Base-by-base conservation (phyloP, 2,113 vertebrate genomes). In the Rhinolophus ferrumequinum region DNA sequence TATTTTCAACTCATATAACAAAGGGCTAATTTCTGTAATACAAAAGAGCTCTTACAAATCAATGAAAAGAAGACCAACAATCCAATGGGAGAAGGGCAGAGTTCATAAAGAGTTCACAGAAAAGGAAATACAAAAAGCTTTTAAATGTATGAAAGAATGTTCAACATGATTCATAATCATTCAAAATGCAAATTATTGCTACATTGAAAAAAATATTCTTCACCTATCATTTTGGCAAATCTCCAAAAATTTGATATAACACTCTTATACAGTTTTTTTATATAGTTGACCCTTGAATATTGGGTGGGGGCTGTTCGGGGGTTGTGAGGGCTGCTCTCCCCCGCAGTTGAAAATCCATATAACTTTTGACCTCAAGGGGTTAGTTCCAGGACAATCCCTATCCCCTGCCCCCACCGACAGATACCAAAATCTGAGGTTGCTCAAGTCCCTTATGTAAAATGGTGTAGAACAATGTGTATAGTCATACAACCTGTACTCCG, bases 31-130 rank as follows among this genome's bases (percentile, higher is more conserved):
- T 94, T 96, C 26, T 88, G 2, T 91, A 93, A 86, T 10, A 69
- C 15, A 66, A 93, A 93, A 89, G n/a, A 88, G 33, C 12, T 76
- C 54, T 86, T 82, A 82, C 0, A 73, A 89, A 70, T 88, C 72
- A 82, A 76, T 86, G 64, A 67, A 84, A 90, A 94, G 21, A 95
- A 93, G 56, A 62, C 18, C 10, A 96, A 54, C 8, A 70, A 47
- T 15, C 44, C 60, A 84, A 64, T 41, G 77, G 11, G n/a, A 69
- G 76, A 95, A 75, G 15, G 50, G 30, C 79, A 81, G 93, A 73
- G 28, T 82, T 96, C 38, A 72, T 56, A 26, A 72, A 64, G 28
- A 96, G 30, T 85, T 83, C 85, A 97, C 7, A 47, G 11, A 73
- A 82, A 88, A 94, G 26, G 41, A 86, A 56, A 62, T 24, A 73